Evolutionary conservation across 1,140 invertebrate species (phyloP).

Genomic region (Cherax quadricarinatus): DNA sequence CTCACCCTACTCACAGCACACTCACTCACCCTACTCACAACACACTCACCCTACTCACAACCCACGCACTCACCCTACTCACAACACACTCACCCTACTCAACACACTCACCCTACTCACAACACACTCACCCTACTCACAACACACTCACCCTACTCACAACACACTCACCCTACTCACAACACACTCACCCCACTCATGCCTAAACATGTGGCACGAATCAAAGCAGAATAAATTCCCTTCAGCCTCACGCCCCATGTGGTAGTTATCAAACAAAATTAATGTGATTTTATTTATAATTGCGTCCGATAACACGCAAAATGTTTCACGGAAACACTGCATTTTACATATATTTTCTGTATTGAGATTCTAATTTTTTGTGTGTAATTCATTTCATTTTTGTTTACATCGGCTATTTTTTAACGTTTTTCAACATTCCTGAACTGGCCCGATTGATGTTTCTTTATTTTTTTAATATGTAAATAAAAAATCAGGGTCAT

Average conservation of each 20-base stretch:
- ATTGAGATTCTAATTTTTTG: not conserved
- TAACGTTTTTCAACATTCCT: not conserved
- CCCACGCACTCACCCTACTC: not conserved
- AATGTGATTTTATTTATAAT: conserved; percentile 51
- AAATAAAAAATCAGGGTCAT: too few species aligned
- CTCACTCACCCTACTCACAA: not conserved
- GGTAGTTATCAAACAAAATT: conserved; percentile 41
- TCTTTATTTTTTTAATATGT: too few species aligned
- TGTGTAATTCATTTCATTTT: not conserved
- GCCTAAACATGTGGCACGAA: not conserved
- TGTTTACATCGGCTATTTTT: not conserved
- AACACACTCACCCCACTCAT: too few species aligned
- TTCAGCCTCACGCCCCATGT: conserved; percentile 8
- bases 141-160: not conserved
- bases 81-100: not conserved
- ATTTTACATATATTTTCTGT: not conserved
- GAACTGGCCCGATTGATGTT: too few species aligned
- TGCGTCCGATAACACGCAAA: conserved; percentile 15
- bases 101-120: not conserved
- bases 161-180: not conserved
- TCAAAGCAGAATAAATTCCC: conserved; percentile 24
- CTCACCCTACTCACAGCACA: not conserved
- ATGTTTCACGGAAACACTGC: not conserved
- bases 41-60: not conserved
- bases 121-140: not conserved